phyloP scores from a whole-genome alignment of 1,140 invertebrate species.

The Lepidurus couesii region DNA sequence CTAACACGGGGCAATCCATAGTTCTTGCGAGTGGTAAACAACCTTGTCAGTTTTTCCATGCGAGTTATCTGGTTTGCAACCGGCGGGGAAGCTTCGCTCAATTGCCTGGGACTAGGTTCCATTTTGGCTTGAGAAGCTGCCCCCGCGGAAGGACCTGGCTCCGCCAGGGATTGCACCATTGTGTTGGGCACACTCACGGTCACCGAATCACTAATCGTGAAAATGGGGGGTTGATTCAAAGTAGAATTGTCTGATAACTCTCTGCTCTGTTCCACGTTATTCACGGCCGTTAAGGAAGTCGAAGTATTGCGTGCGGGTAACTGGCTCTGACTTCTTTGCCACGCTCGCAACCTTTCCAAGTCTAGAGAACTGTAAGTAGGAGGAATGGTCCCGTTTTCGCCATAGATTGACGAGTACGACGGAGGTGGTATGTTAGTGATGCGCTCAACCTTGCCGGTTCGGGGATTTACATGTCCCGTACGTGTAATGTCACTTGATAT shows the following conservation, averaged over 20 bases:
- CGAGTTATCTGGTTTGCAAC: slow-evolving; percentile 23
- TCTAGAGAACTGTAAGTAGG: slow-evolving; percentile 32
- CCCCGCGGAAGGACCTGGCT: background rate
- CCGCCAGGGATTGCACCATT: too few species aligned
- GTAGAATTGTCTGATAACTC: background rate
- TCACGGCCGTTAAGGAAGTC: background rate
- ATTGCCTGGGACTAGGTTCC: background rate
- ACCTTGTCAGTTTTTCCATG: background rate
- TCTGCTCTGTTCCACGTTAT: background rate
- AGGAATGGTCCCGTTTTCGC: slow-evolving; percentile 40
- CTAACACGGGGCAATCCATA: background rate
- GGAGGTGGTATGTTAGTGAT: slow-evolving; percentile 42
- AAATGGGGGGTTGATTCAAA: background rate
- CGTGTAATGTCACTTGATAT: slow-evolving; percentile 48
- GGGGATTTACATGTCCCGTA: slow-evolving; percentile 50
- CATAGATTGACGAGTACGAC: slow-evolving; percentile 48
- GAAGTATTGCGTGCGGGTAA: background rate
- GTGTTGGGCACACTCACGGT: background rate
- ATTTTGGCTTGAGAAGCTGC: background rate
- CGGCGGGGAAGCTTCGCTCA: background rate
- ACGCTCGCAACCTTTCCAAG: slow-evolving; percentile 22
- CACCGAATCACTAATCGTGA: background rate
- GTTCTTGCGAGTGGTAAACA: background rate
- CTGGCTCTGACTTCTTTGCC: slow-evolving; percentile 14
- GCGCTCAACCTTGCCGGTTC: slow-evolving; percentile 43